Base-by-base conservation (phyloP, 2,888 invertebrate genomes). In the Polyommatus icarus region DNA sequence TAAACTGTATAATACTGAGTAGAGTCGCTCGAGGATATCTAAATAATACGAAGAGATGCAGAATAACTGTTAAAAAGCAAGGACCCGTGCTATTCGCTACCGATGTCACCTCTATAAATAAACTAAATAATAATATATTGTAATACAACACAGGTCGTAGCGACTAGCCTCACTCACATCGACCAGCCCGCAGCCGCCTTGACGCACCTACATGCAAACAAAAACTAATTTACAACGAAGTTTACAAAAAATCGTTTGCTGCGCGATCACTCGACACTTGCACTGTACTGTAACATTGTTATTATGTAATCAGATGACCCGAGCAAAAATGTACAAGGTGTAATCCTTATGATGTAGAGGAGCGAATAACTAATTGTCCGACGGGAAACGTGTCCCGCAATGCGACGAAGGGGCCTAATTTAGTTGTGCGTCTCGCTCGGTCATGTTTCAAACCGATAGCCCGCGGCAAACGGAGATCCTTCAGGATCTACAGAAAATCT, bases 81-180 rank as follows among this genome's bases (percentile, higher is more conserved):
- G 8, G 18, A 71, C 18, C 32, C 18, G 32, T 71, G 32, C 3
- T 18, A 18, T 71, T n/a, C 18, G 59, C 20, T 59, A 40, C 18
- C 72, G 36, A 72, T 40, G 72, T 72, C 72, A 72, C 20, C 72
- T 36, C 72, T 72, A 46, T 46, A 73, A 40, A 73, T 73, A 73
- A 73, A 73, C 20, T 40, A 36, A 7, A 36, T 20, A 73, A 46
- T 15, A 24, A 46, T 46, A 32, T 29, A 61, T 1, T 67, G 15
- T 32, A 32, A 61, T 24, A 67, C 67, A 18, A 32, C 67, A 29
- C 67, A 67, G 29, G 67, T 32, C 15, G 67, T 18, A 67, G 67
- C 67, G 67, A 29, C 24, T 24, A 24, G 15, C 29, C 61, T 67
- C 54, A n/a, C 59, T 59, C 24, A 61, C 67, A 15, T 67, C 29